A percentile compares a stretch with the other conserved stretches of the same genome.
phyloP scores from a whole-genome alignment of 2,888 invertebrate species.

The Diploptera punctata region DNA sequence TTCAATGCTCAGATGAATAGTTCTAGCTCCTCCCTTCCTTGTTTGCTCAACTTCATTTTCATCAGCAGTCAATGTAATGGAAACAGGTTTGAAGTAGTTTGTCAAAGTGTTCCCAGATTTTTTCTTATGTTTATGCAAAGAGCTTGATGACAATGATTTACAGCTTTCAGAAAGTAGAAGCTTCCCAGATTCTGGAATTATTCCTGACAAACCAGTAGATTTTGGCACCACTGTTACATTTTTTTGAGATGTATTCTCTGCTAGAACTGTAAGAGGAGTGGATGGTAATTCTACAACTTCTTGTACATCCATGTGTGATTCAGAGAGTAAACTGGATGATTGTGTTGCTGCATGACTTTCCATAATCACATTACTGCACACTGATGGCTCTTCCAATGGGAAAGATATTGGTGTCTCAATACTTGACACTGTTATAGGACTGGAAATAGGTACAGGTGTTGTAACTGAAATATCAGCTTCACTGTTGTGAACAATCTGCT shows the following conservation, averaged over 20 bases:
- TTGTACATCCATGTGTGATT: background rate
- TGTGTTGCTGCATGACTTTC: background rate
- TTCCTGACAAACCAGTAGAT: background rate
- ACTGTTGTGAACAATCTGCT: background rate
- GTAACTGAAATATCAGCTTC: background rate
- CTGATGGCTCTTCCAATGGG: background rate
- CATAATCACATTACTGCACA: background rate
- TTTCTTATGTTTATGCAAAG: background rate
- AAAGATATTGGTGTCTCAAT: slow-evolving; percentile 1
- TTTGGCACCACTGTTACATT: background rate
- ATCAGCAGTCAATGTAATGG: slow-evolving; percentile 12
- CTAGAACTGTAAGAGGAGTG: background rate
- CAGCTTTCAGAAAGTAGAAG: too few relatives aligned
- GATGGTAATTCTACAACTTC: background rate
- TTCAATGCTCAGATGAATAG: background rate
- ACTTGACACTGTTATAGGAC: too few relatives aligned
- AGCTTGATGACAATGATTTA: background rate
- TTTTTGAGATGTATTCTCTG: background rate
- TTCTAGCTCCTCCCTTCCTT: background rate
- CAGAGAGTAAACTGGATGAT: background rate
- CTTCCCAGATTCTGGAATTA: background rate
- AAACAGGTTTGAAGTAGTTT: slow-evolving; percentile 19
- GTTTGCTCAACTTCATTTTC: background rate
- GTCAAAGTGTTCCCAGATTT: background rate
- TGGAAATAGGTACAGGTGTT: background rate